Evolutionary conservation across 2,888 invertebrate genomes (phyloP).

Genomic region (Drosophila pullipes): DNA sequence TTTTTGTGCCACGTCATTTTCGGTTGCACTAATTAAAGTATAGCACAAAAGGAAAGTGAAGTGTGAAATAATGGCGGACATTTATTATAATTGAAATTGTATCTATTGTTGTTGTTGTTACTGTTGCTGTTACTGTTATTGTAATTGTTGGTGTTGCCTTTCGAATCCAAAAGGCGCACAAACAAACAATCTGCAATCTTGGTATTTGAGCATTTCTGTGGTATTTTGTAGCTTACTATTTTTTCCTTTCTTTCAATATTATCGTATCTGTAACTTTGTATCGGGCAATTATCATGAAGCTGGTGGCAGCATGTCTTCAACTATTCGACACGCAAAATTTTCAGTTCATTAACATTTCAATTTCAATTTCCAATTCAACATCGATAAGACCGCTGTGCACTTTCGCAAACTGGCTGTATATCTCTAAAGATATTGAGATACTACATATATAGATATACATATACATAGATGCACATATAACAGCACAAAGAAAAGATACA

Average conservation of each 20-base stretch:
- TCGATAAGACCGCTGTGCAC: conserved; percentile 50
- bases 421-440: neutral
- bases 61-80: conserved; percentile 49
- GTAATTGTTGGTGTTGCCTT: conserved; percentile 48
- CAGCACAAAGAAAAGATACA: conserved; percentile 37
- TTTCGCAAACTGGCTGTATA: conserved; percentile 46
- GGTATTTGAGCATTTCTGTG: conserved; percentile 49
- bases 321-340: conserved; percentile 77
- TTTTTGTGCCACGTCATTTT: conserved; percentile 29
- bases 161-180: conserved; percentile 50
- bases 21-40: conserved; percentile 50
- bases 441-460: neutral
- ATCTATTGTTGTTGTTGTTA: conserved; percentile 5
- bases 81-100: conserved; percentile 32
- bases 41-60: conserved; percentile 61
- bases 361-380: conserved; percentile 53
- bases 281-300: conserved; percentile 55
- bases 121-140: neutral
- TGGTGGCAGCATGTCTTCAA: conserved; percentile 12
- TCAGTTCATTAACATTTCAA: conserved; percentile 81
- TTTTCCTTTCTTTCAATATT: conserved; percentile 36
- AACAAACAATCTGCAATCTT: conserved; percentile 45
- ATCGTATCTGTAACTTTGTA: conserved; percentile 49
- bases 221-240: conserved; percentile 9
- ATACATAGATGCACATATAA: conserved; percentile 16